Evolutionary conservation across 1,140 invertebrate species (phyloP).

Genomic region (Drosophila orosa): DNA sequence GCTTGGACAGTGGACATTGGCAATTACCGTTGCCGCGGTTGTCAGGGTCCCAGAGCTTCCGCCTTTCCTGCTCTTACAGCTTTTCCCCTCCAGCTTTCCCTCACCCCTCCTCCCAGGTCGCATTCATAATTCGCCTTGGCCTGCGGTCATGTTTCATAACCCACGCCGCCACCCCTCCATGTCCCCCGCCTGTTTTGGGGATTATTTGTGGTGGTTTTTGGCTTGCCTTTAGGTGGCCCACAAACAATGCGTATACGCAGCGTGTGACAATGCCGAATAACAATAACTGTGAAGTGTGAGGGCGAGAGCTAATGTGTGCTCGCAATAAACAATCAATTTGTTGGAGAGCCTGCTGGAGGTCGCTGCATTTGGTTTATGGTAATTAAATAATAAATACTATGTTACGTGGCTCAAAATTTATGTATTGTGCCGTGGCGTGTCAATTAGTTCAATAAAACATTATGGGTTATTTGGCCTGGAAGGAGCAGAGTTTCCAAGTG

Average conservation of each 20-base stretch:
- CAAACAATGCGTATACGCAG: constrained; percentile 64
- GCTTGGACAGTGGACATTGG: constrained; percentile 68
- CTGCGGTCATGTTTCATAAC: constrained; percentile 70
- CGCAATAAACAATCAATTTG: constrained; percentile 81
- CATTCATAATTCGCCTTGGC: constrained; percentile 64
- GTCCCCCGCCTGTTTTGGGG: constrained; percentile 1
- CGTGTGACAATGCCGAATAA: constrained; percentile 52
- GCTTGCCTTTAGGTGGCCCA: constrained; percentile 19
- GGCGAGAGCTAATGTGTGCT: constrained; percentile 64
- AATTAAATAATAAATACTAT: constrained; percentile 79
- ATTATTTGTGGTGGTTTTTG: constrained; percentile 56
- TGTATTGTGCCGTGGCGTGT: constrained; percentile 54
- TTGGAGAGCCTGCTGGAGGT: constrained; percentile 49
- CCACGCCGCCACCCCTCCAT: not conserved
- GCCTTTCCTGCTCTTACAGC: constrained; percentile 16
- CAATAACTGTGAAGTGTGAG: constrained; percentile 54
- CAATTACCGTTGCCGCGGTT: constrained; percentile 78
- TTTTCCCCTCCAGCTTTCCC: not conserved
- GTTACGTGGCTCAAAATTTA: constrained; percentile 46
- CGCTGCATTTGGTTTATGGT: constrained; percentile 59
- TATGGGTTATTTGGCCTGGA: constrained; percentile 29
- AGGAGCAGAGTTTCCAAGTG: not conserved
- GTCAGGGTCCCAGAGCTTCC: constrained; percentile 60
- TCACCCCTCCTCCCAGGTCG: not conserved
- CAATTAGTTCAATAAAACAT: constrained; percentile 70